Percentiles rank a stretch among this genome's conserved stretches.
Evolutionary conservation across 1,140 invertebrate genomes (phyloP).

Genomic region (Acyrthosiphon pisum): DNA sequence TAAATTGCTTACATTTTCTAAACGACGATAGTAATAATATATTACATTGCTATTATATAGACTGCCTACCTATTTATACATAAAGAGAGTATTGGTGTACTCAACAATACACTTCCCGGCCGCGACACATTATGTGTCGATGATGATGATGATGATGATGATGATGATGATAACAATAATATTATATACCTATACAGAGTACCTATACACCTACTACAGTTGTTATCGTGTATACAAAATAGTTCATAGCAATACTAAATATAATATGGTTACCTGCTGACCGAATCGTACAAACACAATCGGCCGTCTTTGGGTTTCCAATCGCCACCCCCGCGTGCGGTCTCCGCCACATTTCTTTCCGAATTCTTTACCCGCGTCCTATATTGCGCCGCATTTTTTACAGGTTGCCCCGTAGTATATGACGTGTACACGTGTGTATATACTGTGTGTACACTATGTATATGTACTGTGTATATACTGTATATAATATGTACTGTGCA

Average conservation of each 20-base stretch:
- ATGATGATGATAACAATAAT: too few relatives aligned
- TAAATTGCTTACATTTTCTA: background rate
- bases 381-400: constrained; percentile 25
- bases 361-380: background rate
- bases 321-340: background rate
- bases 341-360: constrained; percentile 4
- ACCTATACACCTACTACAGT: background rate
- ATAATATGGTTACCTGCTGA: background rate
- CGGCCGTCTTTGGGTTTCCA: constrained; percentile 15
- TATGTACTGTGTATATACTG: background rate
- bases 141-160: background rate
- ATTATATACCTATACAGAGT: background rate
- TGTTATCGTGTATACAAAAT: background rate
- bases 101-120: background rate
- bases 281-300: background rate
- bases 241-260: background rate
- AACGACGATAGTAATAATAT: background rate
- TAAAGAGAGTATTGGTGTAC: background rate
- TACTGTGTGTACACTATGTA: background rate
- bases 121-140: background rate
- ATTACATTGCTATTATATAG: background rate
- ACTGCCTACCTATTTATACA: background rate
- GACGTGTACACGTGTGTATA: background rate
- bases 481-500: too few relatives aligned
- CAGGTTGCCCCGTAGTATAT: background rate